Evolutionary conservation across 2,113 vertebrate genomes (phyloP), one percentile per base, ranked within the genome.

Genomic region (Mixornis gularis): DNA sequence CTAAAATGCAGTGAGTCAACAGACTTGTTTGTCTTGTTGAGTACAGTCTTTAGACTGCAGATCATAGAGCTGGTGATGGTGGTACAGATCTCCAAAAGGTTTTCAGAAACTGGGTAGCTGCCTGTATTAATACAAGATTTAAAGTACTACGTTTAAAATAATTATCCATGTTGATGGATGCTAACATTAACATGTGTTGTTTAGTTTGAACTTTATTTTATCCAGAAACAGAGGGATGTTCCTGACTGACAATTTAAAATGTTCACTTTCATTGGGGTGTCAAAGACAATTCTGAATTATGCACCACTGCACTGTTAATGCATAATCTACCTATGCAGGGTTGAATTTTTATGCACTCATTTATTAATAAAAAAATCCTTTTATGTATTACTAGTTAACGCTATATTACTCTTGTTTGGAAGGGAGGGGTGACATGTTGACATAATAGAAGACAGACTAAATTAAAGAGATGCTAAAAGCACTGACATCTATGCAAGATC

Each of bases 261-360:
- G 0, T 32, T 52, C 65, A 19, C 8, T 79, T 90, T 77, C 59
- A 55, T 34, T 58, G 32, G 12, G 14, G 32, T 94, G 70, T 66
- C 91, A 92, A 87, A 91, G 32, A 56, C 38, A 87, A 65, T 89
- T 89, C 73, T 59, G 49, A 95, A 79, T 72, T 77, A 82, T 63
- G 21, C 32, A 82, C 36, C 60, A 9, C 13, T 79, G 26, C 32
- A 59, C 12, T 58, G 12, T 53, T 70, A 66, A 38, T 58, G n/a
- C 18, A 58, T 58, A 79, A 76, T 40, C 29, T 87, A 65, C 53
- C 32, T 51, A n/a, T 1, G 0, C 30, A 60, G 29, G 7, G 8
- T 32, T 91, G 59, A 70, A 59, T 85, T 85, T 82, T 79, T 59
- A 65, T 87, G 11, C 7, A 46, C 10, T 72, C 19, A 55, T 43